Evolutionary conservation across 2,113 vertebrate genomes (phyloP).

Genomic region (Euleptes europaea): DNA sequence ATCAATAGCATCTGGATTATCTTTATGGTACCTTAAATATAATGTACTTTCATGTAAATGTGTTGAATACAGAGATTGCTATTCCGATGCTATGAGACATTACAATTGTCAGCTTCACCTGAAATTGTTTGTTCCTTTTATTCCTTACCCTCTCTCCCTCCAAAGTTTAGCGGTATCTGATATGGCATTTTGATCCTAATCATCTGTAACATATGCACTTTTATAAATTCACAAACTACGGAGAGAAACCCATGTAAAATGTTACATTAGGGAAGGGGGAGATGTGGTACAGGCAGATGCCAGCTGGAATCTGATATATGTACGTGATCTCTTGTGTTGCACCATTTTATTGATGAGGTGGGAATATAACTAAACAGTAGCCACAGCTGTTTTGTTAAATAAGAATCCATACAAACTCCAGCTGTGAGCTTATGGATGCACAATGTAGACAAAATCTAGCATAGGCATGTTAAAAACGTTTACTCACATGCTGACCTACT

Average conservation of each 20-base stretch:
- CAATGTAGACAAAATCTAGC: background rate
- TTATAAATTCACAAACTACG: conserved; percentile 55
- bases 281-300: conserved; percentile 52
- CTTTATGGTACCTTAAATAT: background rate
- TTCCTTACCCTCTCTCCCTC: background rate
- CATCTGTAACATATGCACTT: conserved; percentile 47
- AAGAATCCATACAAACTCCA: conserved; percentile 68
- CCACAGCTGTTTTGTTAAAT: conserved; percentile 67
- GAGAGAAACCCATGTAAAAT: conserved; percentile 59
- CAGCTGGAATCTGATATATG: conserved; percentile 65
- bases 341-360: conserved; percentile 68
- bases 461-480: background rate
- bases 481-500: background rate
- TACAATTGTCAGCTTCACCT: background rate
- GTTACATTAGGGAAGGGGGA: conserved; percentile 51
- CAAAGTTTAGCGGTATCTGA: conserved; percentile 40
- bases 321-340: conserved; percentile 65
- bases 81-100: background rate
- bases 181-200: conserved; percentile 38
- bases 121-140: conserved; percentile 1
- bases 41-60: background rate
- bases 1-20: background rate
- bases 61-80: background rate
- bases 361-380: conserved; percentile 67
- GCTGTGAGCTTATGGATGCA: conserved; percentile 67